Conservation (phyloP, 2,113 vertebrate genomes). For the Bombycilla garrulus region DNA sequence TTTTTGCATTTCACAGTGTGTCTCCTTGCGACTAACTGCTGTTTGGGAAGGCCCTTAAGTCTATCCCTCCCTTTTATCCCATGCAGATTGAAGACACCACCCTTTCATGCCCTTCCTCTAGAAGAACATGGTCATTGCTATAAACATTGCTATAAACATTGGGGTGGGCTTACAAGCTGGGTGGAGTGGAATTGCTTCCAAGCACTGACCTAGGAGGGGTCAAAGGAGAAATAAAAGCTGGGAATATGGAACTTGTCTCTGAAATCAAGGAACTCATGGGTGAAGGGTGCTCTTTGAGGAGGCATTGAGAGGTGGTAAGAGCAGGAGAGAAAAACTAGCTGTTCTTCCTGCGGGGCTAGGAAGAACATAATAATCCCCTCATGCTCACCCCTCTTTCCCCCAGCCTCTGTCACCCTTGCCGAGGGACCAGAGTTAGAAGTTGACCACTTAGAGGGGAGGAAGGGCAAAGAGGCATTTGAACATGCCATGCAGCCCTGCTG, state of each 20-base stretch:
- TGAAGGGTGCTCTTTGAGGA: background rate
- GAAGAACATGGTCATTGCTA: background rate
- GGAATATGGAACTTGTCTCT: background rate
- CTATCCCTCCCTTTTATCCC: background rate
- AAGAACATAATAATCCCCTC: background rate
- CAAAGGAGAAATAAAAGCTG: background rate
- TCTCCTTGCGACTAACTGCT: background rate
- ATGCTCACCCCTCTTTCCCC: background rate
- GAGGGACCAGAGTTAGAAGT: background rate
- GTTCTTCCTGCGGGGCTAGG: background rate
- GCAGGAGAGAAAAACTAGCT: background rate
- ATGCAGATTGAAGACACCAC: background rate
- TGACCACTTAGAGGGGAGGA: background rate
- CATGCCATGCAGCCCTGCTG: accelerated
- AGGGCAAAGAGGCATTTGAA: background rate
- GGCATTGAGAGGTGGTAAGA: background rate
- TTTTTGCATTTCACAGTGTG: background rate
- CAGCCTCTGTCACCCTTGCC: accelerated
- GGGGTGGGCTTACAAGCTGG: background rate
- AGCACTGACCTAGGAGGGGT: background rate
- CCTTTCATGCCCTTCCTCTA: background rate
- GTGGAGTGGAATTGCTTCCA: background rate
- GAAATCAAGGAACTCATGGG: background rate
- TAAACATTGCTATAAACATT: background rate
- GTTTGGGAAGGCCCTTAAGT: constrained; percentile 2